A percentile compares a stretch with the other conserved stretches of the same genome.
Evolutionary conservation across 2,113 vertebrate species (phyloP).

Genomic region (Pygoscelis antarcticus): DNA sequence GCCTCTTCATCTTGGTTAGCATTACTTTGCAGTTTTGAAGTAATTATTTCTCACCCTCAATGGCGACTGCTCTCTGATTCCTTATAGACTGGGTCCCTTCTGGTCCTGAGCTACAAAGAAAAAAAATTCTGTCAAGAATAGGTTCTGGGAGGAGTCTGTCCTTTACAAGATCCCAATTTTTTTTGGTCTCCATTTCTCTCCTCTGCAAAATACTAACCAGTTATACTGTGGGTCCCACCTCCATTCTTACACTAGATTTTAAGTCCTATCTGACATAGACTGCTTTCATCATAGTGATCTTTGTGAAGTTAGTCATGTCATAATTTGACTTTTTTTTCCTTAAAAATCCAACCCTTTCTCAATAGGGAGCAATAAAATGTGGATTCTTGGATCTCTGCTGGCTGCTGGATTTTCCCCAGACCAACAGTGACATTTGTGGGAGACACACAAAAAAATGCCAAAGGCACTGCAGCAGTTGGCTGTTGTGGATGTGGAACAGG

Average conservation of each 20-base stretch:
- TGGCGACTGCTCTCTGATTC: neutral
- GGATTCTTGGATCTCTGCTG: neutral
- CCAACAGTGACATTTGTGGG: neutral
- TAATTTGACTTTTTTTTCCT: neutral
- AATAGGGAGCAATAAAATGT: neutral
- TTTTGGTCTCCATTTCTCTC: neutral
- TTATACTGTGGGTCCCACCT: neutral
- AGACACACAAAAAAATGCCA: neutral
- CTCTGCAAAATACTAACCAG: neutral
- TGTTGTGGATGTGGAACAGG: neutral
- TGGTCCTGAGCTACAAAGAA: neutral
- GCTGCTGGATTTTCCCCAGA: neutral
- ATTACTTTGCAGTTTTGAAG: neutral
- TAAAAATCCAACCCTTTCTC: neutral
- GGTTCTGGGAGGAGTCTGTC: neutral
- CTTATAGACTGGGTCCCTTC: neutral
- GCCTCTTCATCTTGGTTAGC: neutral
- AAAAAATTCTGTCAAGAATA: neutral
- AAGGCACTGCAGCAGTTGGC: neutral
- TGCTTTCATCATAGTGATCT: neutral
- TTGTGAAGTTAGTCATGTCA: neutral
- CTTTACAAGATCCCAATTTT: neutral
- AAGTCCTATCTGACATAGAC: neutral
- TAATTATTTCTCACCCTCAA: neutral
- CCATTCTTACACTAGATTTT: neutral